These are phyloP conservation scores for Caenorhabditis sp. DNA, from an alignment of 2,888 invertebrate genomes.

Conservation along the genomic window DNA sequence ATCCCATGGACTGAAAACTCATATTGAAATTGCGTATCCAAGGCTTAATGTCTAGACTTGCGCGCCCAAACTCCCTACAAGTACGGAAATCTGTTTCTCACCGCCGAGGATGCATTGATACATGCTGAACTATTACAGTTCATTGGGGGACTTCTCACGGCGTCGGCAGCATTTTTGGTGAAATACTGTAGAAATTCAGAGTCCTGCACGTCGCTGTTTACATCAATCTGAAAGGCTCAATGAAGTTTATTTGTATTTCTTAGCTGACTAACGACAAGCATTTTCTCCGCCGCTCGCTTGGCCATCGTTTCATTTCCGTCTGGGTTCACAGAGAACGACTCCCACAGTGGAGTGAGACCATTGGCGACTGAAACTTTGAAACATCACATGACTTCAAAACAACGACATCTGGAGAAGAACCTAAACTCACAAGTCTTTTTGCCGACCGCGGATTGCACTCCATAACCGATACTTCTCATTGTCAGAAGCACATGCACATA, in stretches of 20 bases:
- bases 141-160: conserved; percentile 44
- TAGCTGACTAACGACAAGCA: conserved; percentile 22
- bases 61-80: too few species aligned
- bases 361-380: conserved; percentile 30
- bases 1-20: conserved; percentile 58
- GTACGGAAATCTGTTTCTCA: too few species aligned
- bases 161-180: conserved; percentile 29
- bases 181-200: conserved; percentile 28
- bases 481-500: conserved; percentile 54
- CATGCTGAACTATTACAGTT: conserved; percentile 43
- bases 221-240: conserved; percentile 36
- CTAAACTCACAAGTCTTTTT: conserved; percentile 42
- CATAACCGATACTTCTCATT: conserved; percentile 56
- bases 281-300: conserved; percentile 30
- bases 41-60: background rate
- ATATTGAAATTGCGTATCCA: too few species aligned
- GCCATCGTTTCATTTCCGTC: conserved; percentile 50
- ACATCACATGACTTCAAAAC: conserved; percentile 22
- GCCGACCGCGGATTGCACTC: conserved; percentile 41
- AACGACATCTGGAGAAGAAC: too few species aligned
- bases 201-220: conserved; percentile 57
- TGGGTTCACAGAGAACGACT: conserved; percentile 16
- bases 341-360: conserved; percentile 49
- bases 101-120: conserved; percentile 27
- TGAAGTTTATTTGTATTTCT: conserved; percentile 46